Conservation (phyloP, 1,140 invertebrate genomes). For the Hycleus cichorii region DNA sequence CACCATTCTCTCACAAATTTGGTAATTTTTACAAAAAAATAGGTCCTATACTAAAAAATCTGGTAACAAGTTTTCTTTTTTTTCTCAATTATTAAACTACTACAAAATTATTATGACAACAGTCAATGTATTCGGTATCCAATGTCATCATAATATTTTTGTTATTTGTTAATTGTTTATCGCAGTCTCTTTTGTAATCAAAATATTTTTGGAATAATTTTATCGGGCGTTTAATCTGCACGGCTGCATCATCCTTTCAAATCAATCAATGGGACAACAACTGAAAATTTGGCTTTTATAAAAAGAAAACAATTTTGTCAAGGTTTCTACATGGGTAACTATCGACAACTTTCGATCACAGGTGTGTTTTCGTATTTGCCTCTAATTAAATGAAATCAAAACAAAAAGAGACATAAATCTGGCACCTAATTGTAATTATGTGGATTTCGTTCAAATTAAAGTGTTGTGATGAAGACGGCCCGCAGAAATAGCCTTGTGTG, state of each 20-base stretch:
- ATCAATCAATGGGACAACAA: background rate
- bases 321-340: background rate
- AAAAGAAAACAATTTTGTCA: background rate
- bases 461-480: slow-evolving; percentile 23
- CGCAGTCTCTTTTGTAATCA: slow-evolving; percentile 40
- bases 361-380: slow-evolving; percentile 1
- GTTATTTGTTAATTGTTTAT: slow-evolving; percentile 42
- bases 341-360: slow-evolving; percentile 15
- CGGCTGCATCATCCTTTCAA: slow-evolving; percentile 9
- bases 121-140: slow-evolving; percentile 12
- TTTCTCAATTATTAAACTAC: slow-evolving; percentile 25
- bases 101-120: slow-evolving; percentile 38
- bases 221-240: slow-evolving; percentile 22
- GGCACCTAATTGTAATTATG: background rate
- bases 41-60: slow-evolving; percentile 35
- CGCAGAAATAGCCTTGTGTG: slow-evolving; percentile 35
- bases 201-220: background rate
- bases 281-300: background rate
- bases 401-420: background rate
- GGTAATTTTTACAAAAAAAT: slow-evolving; percentile 36
- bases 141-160: slow-evolving; percentile 38
- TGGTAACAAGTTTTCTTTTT: slow-evolving; percentile 32
- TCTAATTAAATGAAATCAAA: background rate
- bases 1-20: background rate
- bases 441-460: slow-evolving; percentile 1